Evolutionary conservation across 53 echinoderm and acorn worm species (phyloP), one percentile per base, ranked within the genome.

Genomic region (Apostichopus leukothele): DNA sequence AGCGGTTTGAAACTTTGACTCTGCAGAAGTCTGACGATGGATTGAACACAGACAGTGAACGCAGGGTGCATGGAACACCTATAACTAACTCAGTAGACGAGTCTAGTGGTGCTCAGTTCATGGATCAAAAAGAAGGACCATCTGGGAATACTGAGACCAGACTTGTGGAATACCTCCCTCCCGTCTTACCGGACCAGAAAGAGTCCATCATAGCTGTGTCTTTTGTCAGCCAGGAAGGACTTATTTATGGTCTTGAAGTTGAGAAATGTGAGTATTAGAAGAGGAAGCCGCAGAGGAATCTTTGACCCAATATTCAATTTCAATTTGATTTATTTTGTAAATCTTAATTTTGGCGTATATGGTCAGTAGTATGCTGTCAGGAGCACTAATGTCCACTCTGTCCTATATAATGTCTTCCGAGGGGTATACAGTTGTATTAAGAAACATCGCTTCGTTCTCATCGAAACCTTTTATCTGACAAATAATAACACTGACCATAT

Each of bases 231-330:
- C 67, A 68, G 18, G 83, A 91, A 27, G 94, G 94, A 12, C 57
- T 94, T 27, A 95, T 97, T 39, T 94, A 90, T 91, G 98, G 95
- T 19, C 87, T 96, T 51, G 89, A 94, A 10, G 90, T 96, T 14
- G 89, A 89, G 18, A 90, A 92, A 93, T 96, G 98, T 97, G 39
- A 92, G 92, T 79, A 67, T 57, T 7, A 63, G 12, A 6, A 13
- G 63, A 63, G 16, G 63, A 63, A 16, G 13, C 11, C 14, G 12
- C 83, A 39, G 39, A 39, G 39, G 39, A 39, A 39, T 23, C 25
- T 39, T 39, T 39, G 39, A 39, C 39, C 0, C 3, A 39, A 39
- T 39, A 1, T 39, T 39, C 39, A 39, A 39, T 39, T 1, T 39
- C 39, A 39, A 39, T 39, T 39, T 39, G 39, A 39, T 39, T 39